Evolutionary conservation across 1,140 invertebrate species (phyloP).

Genomic region (Patella vulgata): DNA sequence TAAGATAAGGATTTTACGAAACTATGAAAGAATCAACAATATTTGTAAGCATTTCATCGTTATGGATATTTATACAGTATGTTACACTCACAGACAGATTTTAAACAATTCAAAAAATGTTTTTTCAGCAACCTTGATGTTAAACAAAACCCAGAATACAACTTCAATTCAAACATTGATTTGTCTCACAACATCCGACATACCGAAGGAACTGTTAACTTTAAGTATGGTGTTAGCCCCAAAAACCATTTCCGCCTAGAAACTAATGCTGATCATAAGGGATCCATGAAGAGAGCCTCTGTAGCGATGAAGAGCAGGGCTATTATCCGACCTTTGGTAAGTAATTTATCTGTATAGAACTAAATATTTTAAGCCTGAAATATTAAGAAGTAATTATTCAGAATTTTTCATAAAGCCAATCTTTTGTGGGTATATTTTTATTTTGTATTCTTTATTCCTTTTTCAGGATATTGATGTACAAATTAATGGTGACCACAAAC

Average conservation of each 20-base stretch:
- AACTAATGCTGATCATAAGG: neutral
- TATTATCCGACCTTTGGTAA: slow-evolving; percentile 8
- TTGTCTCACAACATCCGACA: slow-evolving; percentile 2
- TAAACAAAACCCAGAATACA: slow-evolving; percentile 5
- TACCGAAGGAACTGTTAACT: neutral
- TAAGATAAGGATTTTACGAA: too few species aligned
- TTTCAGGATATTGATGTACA: slow-evolving; percentile 22
- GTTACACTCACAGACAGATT: too few species aligned
- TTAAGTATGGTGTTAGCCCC: neutral
- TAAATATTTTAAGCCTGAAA: too few species aligned
- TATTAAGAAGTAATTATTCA: too few species aligned
- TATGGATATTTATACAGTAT: too few species aligned
- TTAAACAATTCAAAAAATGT: too few species aligned
- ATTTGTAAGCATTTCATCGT: too few species aligned
- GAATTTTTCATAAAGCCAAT: too few species aligned
- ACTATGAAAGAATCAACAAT: too few species aligned
- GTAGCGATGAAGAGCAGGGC: slow-evolving; percentile 20
- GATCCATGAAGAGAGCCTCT: neutral
- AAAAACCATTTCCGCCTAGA: neutral
- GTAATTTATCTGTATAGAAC: too few species aligned
- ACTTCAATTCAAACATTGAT: slow-evolving; percentile 3
- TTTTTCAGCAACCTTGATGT: slow-evolving; percentile 9
- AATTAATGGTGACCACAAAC: slow-evolving; percentile 21
- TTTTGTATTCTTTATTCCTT: neutral
- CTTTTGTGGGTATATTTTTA: too few species aligned